A percentile compares a stretch with the other conserved stretches of the same genome.
phyloP scores from a whole-genome alignment of 1,140 invertebrate genomes.

The Marisa cornuarietis region DNA sequence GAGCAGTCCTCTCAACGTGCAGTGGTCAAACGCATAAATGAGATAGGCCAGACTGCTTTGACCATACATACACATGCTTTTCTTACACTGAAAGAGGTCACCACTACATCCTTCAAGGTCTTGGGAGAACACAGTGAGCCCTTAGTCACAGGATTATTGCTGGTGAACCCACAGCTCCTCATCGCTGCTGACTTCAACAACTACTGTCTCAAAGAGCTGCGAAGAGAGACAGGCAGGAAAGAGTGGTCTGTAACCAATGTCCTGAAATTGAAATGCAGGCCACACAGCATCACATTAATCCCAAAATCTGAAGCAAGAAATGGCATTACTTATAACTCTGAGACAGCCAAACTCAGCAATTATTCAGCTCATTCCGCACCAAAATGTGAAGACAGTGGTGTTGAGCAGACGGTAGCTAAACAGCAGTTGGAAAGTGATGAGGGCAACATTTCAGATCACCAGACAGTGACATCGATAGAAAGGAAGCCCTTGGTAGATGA shows the following conservation, averaged over 20 bases:
- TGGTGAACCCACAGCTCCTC: background rate
- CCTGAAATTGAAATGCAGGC: constrained; percentile 5
- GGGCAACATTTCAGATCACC: no score
- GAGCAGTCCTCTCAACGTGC: constrained; percentile 12
- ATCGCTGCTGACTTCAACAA: constrained; percentile 22
- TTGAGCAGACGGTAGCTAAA: no score
- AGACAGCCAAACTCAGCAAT: no score
- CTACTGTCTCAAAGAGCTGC: constrained; percentile 10
- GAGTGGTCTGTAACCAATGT: constrained; percentile 6
- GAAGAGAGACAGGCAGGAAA: background rate
- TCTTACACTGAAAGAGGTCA: constrained; percentile 1
- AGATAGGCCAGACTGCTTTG: constrained; percentile 7
- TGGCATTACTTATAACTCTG: no score
- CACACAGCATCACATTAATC: background rate
- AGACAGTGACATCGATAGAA: no score
- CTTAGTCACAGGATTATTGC: background rate
- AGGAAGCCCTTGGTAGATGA: no score
- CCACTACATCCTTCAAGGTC: background rate
- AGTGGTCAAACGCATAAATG: constrained; percentile 14
- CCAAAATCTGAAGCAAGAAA: no score
- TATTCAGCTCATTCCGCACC: no score
- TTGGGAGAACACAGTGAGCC: background rate
- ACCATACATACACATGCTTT: background rate
- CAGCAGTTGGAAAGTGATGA: no score
- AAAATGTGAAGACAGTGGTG: no score